phyloP scores from a whole-genome alignment of 1,140 invertebrate species.

The Alviniconcha marisindica region DNA sequence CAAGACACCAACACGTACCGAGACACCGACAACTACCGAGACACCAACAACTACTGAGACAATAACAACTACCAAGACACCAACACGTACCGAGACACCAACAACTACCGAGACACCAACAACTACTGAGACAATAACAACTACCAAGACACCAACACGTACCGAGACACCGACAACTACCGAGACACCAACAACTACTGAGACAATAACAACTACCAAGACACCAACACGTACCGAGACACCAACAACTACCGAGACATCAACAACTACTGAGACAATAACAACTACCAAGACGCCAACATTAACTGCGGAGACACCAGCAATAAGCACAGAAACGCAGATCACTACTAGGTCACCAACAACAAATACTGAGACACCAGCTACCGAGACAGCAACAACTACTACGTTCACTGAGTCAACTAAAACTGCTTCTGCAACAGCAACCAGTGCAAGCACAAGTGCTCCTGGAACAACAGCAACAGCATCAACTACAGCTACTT shows the following conservation, averaged over 20 bases:
- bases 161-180: not conserved
- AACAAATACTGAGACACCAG: not conserved
- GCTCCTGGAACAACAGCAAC: too few relatives aligned
- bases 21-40: not conserved
- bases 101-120: not conserved
- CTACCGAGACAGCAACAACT: not conserved
- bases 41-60: slow-evolving; percentile 6
- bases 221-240: not conserved
- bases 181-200: not conserved
- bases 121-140: not conserved
- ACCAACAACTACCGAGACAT: slow-evolving; percentile 29
- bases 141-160: not conserved
- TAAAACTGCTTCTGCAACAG: not conserved
- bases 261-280: slow-evolving; percentile 1
- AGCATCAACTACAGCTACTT: not conserved
- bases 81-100: not conserved
- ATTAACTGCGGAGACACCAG: not conserved
- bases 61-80: not conserved
- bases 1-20: too few relatives aligned
- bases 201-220: too few relatives aligned
- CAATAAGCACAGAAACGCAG: not conserved
- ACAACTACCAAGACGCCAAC: not conserved
- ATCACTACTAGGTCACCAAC: not conserved
- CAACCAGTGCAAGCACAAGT: not conserved
- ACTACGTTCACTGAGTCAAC: too few relatives aligned